Evolutionary conservation across 2,888 invertebrate species (phyloP).

Genomic region (Synanthedon andrenaeformis): DNA sequence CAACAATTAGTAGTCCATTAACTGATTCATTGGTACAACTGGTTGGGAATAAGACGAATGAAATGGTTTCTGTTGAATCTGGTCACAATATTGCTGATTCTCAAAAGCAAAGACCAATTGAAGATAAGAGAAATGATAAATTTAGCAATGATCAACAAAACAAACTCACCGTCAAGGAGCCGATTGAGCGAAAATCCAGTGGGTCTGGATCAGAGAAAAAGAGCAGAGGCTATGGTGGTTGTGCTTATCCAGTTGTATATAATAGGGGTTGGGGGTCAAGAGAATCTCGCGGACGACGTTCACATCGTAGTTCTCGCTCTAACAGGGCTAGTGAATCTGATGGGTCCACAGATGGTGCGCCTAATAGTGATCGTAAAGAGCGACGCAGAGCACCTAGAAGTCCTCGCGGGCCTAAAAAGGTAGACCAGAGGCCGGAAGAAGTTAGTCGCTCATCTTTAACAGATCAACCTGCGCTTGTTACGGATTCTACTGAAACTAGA

Average conservation of each 20-base stretch:
- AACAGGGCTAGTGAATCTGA: conserved; percentile 78
- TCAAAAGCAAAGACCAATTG: conserved; percentile 30
- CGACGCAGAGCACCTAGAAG: conserved; percentile 65
- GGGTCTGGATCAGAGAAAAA: conserved; percentile 64
- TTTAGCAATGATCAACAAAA: conserved; percentile 50
- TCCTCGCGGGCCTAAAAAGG: conserved; percentile 72
- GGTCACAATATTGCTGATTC: conserved; percentile 25
- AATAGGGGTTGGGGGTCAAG: conserved; percentile 62
- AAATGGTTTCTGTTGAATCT: conserved; percentile 34
- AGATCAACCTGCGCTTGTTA: conserved; percentile 24
- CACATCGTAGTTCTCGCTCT: conserved; percentile 56
- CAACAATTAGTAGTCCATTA: conserved; percentile 32
- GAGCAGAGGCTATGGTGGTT: conserved; percentile 59
- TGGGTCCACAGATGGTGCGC: conserved; percentile 78
- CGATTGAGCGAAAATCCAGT: conserved; percentile 57
- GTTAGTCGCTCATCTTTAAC: conserved; percentile 22
- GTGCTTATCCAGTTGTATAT: conserved; percentile 54
- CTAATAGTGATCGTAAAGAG: conserved; percentile 63
- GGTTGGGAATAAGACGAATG: conserved; percentile 26
- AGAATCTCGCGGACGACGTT: conserved; percentile 62
- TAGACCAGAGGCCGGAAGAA: conserved; percentile 71
- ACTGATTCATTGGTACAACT: conserved; percentile 27
- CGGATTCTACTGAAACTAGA: conserved; percentile 56
- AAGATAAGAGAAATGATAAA: conserved; percentile 48
- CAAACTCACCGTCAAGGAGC: conserved; percentile 58